Conservation (phyloP, 2,888 invertebrate species). For the Stomorhina lunata region DNA sequence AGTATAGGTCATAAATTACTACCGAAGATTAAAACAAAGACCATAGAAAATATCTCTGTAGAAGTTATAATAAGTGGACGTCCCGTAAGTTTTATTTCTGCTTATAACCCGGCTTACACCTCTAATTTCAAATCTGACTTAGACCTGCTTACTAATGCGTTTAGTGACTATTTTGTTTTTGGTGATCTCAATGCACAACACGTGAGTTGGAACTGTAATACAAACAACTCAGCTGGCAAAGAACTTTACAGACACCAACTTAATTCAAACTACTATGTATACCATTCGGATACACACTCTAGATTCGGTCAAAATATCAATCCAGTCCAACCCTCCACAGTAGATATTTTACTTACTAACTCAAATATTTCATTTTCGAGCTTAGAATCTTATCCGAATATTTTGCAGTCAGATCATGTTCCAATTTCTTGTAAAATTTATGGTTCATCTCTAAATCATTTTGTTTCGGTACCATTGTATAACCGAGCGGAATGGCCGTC, state of each 20-base stretch:
- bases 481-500: neutral
- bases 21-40: too few relatives aligned
- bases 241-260: neutral
- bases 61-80: too few relatives aligned
- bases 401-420: constrained; percentile 1
- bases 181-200: neutral
- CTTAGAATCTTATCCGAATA: neutral
- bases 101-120: too few relatives aligned
- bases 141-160: too few relatives aligned
- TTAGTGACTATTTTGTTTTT: too few relatives aligned
- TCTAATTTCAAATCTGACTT: too few relatives aligned
- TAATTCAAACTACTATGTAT: neutral
- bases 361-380: neutral
- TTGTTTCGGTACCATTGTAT: neutral
- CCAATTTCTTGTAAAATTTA: neutral
- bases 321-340: neutral
- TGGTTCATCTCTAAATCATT: too few relatives aligned
- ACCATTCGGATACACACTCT: neutral
- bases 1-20: too few relatives aligned
- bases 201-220: neutral
- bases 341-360: neutral
- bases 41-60: too few relatives aligned
- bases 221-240: too few relatives aligned
- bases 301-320: neutral
- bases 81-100: too few relatives aligned